Conservation (phyloP, 2,797 vertebrate genomes). For the Leucoraja ocellata region DNA sequence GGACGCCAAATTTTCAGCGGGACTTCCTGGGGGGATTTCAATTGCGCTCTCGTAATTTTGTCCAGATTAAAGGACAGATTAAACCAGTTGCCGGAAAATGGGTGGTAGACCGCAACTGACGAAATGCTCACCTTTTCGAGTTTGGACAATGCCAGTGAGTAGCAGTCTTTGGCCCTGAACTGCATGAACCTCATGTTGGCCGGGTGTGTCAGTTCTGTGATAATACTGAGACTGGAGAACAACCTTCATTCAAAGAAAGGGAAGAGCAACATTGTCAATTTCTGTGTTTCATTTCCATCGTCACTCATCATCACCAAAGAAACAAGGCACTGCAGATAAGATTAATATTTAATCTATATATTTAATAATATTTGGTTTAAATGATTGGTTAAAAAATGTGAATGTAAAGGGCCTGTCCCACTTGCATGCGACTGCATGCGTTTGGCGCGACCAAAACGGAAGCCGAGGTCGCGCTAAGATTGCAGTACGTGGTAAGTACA, state of each 20-base stretch:
- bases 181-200: slow-evolving; percentile 99
- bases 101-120: no score
- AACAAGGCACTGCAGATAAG: neutral
- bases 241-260: slow-evolving; percentile 61
- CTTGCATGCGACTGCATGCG: no score
- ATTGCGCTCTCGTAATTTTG: no score
- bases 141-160: slow-evolving; percentile 86
- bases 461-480: no score
- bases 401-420: neutral
- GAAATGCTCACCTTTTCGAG: slow-evolving; percentile 78
- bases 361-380: neutral
- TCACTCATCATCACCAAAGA: neutral
- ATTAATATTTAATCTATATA: no score
- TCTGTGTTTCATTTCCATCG: neutral
- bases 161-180: slow-evolving; percentile 96
- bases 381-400: neutral
- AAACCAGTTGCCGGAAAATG: no score
- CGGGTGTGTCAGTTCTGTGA: slow-evolving; percentile 92
- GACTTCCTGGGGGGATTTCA: no score
- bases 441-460: no score
- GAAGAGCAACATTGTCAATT: slow-evolving; percentile 21
- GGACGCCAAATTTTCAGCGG: no score
- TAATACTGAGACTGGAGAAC: slow-evolving; percentile 94
- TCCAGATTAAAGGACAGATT: no score
- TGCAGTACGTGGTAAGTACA: no score